Base-by-base conservation (phyloP, 2,113 vertebrate genomes). In the Chamaetylas fuelleborni region DNA sequence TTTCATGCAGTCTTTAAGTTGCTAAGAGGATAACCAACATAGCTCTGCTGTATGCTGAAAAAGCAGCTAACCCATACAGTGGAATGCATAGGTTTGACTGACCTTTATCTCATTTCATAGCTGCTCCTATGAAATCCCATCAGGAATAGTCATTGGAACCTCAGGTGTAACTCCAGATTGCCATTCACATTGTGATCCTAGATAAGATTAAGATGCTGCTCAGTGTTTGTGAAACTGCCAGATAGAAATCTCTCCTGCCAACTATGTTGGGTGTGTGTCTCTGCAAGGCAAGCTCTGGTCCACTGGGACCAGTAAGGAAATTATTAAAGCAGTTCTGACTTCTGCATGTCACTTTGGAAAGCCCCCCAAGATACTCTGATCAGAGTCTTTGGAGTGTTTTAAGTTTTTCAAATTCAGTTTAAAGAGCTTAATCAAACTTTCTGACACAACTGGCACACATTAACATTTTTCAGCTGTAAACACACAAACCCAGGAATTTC, bases 391-490 rank as follows among this genome's bases (percentile, higher is more conserved):
- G 64, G 58, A 88, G 67, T 1, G 14, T 74, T 96, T 90, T 67
- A 86, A 90, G 94, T 90, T 96, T 94, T 93, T 88, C 90, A 81
- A 92, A 64, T 82, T 90, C 40, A 78, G 76, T 93, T 96, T 96
- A 64, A 96, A 96, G 48, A 93, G 60, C 79, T 92, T 96, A 95
- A 95, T 96, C 82, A 96, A 97, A 96, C 80, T 90, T 95, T 81
- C 80, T 96, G 95, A 96, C 94, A 96, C 90, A 96, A 96, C 92
- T 97, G 85, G 94, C 94, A 96, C 94, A 90, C 96, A 96, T 97
- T 95, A 96, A 96, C 94, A 97, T 97, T 97, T 97, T 88, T 96
- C 88, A 95, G 36, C 88, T 95, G 90, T 92, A 97, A 96, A 96
- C 85, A 94, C 56, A 88, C 85, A 94, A 94, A 96, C 16, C 48